A percentile compares a stretch with the other conserved stretches of the same genome.
Conservation (phyloP, 2,888 invertebrate genomes). For the Drosophila macrospina region DNA sequence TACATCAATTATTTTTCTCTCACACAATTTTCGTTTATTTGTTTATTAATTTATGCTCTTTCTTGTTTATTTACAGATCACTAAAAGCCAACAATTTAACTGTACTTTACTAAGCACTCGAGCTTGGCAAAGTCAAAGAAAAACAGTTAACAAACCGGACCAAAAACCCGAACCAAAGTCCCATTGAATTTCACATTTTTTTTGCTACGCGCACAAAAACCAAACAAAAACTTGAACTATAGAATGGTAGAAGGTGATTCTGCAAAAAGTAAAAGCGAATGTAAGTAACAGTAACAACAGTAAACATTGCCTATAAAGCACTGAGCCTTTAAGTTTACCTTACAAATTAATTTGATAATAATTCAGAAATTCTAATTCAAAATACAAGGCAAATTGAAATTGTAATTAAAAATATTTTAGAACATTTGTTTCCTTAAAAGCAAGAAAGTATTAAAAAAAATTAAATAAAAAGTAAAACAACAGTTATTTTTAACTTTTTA, state of each 20-base stretch:
- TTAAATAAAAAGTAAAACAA: background rate
- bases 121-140: constrained; percentile 39
- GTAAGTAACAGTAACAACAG: constrained; percentile 86
- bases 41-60: background rate
- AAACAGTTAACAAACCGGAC: constrained; percentile 31
- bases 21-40: too few species aligned
- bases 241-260: constrained; percentile 97
- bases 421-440: too few species aligned
- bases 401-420: background rate
- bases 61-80: constrained; percentile 69
- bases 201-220: constrained; percentile 82
- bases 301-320: background rate
- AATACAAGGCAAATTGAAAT: background rate
- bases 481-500: too few species aligned
- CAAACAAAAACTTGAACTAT: constrained; percentile 87
- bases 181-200: constrained; percentile 45
- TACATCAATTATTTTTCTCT: background rate
- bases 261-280: constrained; percentile 91
- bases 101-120: constrained; percentile 57
- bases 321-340: too few species aligned
- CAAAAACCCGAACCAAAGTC: constrained; percentile 35
- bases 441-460: background rate
- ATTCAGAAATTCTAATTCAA: too few species aligned
- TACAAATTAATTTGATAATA: too few species aligned
- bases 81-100: constrained; percentile 52